These are phyloP conservation scores for Achlya flavicornis DNA, from an alignment of 2,888 invertebrate genomes.

Conservation along the genomic window DNA sequence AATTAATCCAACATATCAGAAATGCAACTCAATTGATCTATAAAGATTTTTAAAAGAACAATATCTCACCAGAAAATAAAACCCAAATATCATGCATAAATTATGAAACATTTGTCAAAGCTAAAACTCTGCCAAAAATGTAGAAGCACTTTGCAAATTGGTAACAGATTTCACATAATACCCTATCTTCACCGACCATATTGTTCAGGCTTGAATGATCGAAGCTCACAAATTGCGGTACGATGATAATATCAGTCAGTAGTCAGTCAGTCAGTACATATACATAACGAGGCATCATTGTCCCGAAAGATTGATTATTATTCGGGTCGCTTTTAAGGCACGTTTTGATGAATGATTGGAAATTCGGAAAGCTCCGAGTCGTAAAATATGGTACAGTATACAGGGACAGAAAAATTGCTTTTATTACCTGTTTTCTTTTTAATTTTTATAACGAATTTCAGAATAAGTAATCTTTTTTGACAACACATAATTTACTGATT, in stretches of 20 bases:
- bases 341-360: constrained; percentile 37
- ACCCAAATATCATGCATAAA: not conserved
- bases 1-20: too few species aligned
- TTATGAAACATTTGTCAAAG: not conserved
- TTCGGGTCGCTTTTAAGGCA: constrained; percentile 20
- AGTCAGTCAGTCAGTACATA: constrained; percentile 7
- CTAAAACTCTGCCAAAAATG: not conserved
- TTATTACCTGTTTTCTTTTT: too few species aligned
- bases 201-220: not conserved
- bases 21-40: too few species aligned
- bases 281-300: constrained; percentile 46
- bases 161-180: not conserved
- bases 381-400: constrained; percentile 8
- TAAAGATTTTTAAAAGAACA: too few species aligned
- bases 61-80: not conserved
- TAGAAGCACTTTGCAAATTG: not conserved
- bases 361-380: not conserved
- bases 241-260: constrained; percentile 1
- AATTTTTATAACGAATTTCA: too few species aligned
- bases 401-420: too few species aligned
- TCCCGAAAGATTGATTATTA: constrained; percentile 48
- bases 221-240: constrained; percentile 8
- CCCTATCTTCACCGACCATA: not conserved
- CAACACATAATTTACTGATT: too few species aligned
- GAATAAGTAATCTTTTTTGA: too few species aligned